Conservation (phyloP, 2,113 vertebrate genomes). For the Syrmaticus mikado region DNA sequence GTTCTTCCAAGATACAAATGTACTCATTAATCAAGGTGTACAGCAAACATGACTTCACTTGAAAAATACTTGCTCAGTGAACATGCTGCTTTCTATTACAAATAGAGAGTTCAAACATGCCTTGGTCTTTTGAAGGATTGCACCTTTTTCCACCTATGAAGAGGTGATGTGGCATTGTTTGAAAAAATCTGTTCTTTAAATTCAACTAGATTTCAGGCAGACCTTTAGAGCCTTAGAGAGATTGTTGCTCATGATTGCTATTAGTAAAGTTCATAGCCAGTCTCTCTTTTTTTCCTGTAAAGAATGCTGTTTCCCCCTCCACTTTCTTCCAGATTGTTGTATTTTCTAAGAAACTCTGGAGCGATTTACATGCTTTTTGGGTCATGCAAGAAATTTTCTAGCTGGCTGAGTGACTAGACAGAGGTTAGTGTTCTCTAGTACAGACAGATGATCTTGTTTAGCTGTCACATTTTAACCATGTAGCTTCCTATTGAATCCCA, state of each 20-base stretch:
- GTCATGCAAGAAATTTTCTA: conserved; percentile 5
- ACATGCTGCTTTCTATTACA: conserved; percentile 21
- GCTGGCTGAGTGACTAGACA: not conserved
- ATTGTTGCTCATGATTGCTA: conserved; percentile 31
- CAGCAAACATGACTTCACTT: conserved; percentile 6
- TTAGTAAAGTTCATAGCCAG: conserved; percentile 10
- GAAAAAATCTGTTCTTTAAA: not conserved
- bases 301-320: not conserved
- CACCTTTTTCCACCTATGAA: not conserved
- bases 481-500: not conserved
- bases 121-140: conserved; percentile 22
- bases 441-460: not conserved
- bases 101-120: not conserved
- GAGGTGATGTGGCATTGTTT: not conserved
- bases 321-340: conserved; percentile 11
- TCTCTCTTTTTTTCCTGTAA: conserved; percentile 1
- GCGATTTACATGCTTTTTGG: conserved; percentile 24
- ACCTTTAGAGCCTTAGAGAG: not conserved
- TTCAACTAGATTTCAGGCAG: conserved; percentile 4
- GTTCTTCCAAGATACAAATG: conserved; percentile 21
- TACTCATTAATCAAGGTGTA: conserved; percentile 48
- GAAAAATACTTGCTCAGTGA: conserved; percentile 46
- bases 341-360: conserved; percentile 31
- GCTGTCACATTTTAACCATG: not conserved
- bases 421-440: not conserved